Base-by-base conservation (phyloP, 1,140 invertebrate genomes). In the Dryas iulia region DNA sequence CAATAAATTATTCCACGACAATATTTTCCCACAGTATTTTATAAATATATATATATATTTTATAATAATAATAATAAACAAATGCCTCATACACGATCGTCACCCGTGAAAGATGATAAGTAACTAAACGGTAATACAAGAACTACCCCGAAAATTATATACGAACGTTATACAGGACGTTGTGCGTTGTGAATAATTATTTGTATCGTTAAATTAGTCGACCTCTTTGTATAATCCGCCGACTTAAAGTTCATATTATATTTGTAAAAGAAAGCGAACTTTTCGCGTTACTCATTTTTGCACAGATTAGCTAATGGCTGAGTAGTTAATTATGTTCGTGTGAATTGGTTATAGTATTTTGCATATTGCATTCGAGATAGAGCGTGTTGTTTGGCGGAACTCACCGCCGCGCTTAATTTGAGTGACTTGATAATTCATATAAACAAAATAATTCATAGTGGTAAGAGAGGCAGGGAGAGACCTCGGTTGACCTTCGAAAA, bases 111-210 rank as follows among this genome's bases (percentile, higher is more conserved):
- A 47, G 39, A 47, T 47, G 14, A 47, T 47, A 1, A 47, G 7
- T 10, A 47, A 47, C 39, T 47, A 47, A 47, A 47, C 39, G 39
- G 39, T 7, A 6, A 14, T 10, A 47, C 39, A 47, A 18, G 39
- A 47, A 47, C 39, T 47, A 47, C 39, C 39, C 39, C 39, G 39
- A 47, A 47, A 47, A 47, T n/a, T n/a, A n/a, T n/a, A n/a, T 47
- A 7, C 18, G 5, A 47, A 21, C 39, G 39, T 47, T 47, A 47
- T 47, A 47, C 39, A 47, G 39, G 39, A 47, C n/a, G 35, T 47
- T 18, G 35, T 18, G 35, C 35, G 35, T 12, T 47, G 35, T 18
- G 35, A 47, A 47, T 47, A 47, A 47, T 47, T 47, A 47, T 47
- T 47, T 47, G 6, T 47, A 47, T 47, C 35, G 14, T 47, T 18